Evolutionary conservation across 2,113 vertebrate genomes (phyloP).

Genomic region (Cairina moschata): DNA sequence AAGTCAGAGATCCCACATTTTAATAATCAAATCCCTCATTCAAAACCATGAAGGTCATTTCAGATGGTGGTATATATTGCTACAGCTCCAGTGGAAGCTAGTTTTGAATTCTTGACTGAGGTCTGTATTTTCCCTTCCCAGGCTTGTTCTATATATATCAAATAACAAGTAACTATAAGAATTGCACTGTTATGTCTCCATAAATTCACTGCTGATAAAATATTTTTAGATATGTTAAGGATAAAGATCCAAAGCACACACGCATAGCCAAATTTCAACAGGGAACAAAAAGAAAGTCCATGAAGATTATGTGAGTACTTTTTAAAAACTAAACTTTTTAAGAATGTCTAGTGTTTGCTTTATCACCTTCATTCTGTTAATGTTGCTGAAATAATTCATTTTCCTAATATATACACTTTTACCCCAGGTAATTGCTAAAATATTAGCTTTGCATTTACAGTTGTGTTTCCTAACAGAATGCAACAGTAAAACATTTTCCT

Average conservation of each 20-base stretch:
- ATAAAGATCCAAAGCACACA: background rate
- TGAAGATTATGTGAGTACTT: background rate
- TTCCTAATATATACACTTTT: background rate
- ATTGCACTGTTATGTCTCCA: background rate
- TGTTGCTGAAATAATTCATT: slow-evolving; percentile 54
- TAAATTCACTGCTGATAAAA: background rate
- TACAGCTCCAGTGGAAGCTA: background rate
- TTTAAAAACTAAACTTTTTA: background rate
- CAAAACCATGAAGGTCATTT: background rate
- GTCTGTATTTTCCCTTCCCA: background rate
- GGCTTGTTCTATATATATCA: background rate
- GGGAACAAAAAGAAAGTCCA: background rate
- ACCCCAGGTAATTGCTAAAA: background rate
- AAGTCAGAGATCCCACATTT: background rate
- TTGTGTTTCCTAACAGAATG: slow-evolving; percentile 22
- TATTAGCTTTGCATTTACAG: background rate
- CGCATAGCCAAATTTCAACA: background rate
- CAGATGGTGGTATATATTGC: background rate
- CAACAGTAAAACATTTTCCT: slow-evolving; percentile 14
- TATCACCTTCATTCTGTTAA: slow-evolving; percentile 54
- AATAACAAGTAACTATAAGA: background rate
- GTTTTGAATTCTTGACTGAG: background rate
- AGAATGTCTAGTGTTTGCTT: slow-evolving; percentile 53
- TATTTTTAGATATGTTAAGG: background rate
- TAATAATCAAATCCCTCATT: background rate